Conservation (phyloP, 2,113 vertebrate genomes). For the Dipodomys stephensi region DNA sequence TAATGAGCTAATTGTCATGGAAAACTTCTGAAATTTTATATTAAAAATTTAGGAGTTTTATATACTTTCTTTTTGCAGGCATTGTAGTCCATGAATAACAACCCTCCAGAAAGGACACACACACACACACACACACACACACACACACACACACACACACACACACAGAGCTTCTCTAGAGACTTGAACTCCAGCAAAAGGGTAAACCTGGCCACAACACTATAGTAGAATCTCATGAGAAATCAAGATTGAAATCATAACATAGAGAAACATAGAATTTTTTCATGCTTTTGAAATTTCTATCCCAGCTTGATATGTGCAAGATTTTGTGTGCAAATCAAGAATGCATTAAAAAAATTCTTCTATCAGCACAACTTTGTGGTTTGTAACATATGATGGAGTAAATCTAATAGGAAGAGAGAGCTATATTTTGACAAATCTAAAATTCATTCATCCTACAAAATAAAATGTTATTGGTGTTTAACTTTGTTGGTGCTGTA, state of each 20-base stretch:
- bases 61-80: conserved; percentile 21
- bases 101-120: background rate
- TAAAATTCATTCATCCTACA: conserved; percentile 3
- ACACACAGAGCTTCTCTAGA: background rate
- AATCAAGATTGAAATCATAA: conserved; percentile 1
- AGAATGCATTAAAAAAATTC: background rate
- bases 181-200: background rate
- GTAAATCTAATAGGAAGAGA: background rate
- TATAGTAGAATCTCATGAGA: background rate
- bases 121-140: too few relatives aligned
- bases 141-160: too few relatives aligned
- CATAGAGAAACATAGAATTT: conserved; percentile 1
- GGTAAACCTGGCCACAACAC: background rate
- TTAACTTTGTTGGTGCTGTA: conserved; percentile 52
- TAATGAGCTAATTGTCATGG: background rate
- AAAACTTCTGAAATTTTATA: background rate
- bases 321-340: conserved; percentile 42
- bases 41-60: conserved; percentile 8
- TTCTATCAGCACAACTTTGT: background rate
- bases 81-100: background rate
- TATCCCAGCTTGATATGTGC: conserved; percentile 15
- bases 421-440: conserved; percentile 38
- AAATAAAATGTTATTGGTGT: background rate
- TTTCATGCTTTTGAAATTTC: conserved; percentile 31
- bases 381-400: background rate